These are phyloP conservation scores for Megaptera novaeangliae DNA, from an alignment of 2,113 vertebrate species.

Conservation along the genomic window DNA sequence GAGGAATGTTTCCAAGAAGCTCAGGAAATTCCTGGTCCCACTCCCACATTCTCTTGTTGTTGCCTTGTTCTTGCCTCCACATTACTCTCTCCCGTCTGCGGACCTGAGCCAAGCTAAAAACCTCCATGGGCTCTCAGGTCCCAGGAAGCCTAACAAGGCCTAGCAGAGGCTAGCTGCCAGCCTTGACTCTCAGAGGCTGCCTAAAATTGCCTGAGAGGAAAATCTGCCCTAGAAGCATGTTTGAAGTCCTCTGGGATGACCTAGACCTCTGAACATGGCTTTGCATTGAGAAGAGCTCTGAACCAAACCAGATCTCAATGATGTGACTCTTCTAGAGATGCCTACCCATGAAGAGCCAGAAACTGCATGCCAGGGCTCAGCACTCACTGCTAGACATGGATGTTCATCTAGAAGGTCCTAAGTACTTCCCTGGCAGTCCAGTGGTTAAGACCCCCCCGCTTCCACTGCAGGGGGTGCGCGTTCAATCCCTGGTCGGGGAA, in stretches of 20 bases:
- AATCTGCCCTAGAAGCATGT: background rate
- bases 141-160: background rate
- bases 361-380: background rate
- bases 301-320: background rate
- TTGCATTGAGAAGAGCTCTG: background rate
- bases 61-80: background rate
- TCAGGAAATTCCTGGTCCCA: background rate
- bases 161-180: background rate
- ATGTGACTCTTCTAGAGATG: background rate
- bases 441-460: too few species aligned
- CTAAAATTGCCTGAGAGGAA: background rate
- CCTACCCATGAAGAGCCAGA: too few species aligned
- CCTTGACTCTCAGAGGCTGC: background rate
- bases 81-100: background rate
- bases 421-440: too few species aligned
- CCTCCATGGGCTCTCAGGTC: background rate
- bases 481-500: too few species aligned
- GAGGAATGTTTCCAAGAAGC: background rate
- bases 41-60: background rate
- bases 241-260: background rate
- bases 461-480: too few species aligned
- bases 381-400: background rate
- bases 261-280: background rate
- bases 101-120: background rate
- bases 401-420: background rate